Percentiles rank a stretch among this genome's conserved stretches.
phyloP scores from a whole-genome alignment of 2,113 vertebrate species.

The Sarotherodon lohbergeri region DNA sequence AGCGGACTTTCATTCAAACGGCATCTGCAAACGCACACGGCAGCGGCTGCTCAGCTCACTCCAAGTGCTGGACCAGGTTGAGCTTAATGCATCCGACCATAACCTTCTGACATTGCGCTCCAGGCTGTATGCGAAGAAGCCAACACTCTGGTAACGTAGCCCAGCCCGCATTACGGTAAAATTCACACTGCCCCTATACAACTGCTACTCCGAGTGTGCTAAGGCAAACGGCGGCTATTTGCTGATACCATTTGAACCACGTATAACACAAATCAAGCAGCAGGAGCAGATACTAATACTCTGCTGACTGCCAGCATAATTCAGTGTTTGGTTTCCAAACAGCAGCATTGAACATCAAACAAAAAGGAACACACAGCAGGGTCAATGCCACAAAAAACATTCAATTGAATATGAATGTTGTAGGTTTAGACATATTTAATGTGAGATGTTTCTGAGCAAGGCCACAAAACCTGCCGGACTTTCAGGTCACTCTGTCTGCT shows the following conservation, averaged over 20 bases:
- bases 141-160: neutral
- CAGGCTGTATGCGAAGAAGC: neutral
- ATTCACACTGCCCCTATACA: neutral
- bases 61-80: neutral
- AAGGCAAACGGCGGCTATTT: neutral
- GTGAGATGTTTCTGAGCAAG: neutral
- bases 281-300: neutral
- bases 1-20: neutral
- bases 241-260: conserved; percentile 21
- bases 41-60: neutral
- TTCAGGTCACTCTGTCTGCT: neutral
- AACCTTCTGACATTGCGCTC: neutral
- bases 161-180: neutral
- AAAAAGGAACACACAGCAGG: neutral
- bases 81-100: neutral
- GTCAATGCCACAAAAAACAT: neutral
- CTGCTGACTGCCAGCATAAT: neutral
- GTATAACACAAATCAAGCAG: neutral
- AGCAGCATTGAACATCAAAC: neutral
- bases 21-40: neutral
- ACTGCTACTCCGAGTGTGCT: neutral
- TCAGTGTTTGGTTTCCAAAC: conserved; percentile 31
- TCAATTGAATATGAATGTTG: neutral
- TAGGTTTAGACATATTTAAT: neutral
- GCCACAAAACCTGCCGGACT: neutral